Base-by-base conservation (phyloP, 2,113 vertebrate species). In the Eptesicus fuscus region DNA sequence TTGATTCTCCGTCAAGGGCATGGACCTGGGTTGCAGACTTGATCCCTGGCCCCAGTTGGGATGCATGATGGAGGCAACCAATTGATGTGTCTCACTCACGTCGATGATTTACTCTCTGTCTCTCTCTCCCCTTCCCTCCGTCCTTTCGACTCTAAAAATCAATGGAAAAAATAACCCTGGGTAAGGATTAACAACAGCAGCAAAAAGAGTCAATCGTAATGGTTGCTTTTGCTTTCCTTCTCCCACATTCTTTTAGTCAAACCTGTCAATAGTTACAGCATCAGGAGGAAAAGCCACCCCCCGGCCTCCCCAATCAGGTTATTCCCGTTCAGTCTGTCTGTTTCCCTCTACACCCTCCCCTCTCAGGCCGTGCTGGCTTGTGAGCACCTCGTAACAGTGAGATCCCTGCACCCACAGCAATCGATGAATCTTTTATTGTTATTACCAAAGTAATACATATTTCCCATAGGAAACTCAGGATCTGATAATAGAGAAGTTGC, bases 141-240 rank as follows among this genome's bases (percentile, higher is more conserved):
- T 65, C 14, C 61, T 32, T 63, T 63, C 4, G 6, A 32, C 61
- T 65, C 61, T 67, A 67, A 67, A n/a, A 67, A n/a, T n/a, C 13
- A 67, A 67, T n/a, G 30, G 14, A 8, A n/a, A 32, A 67, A 67
- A 67, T 67, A 67, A 17, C 61, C 61, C 30, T 14, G 28, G 61
- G 61, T 32, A 32, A 32, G 61, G 28, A 67, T n/a, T n/a, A 67
- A 67, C 14, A 67, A 18, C 14, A 32, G 7, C 25, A 59, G 25
- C 30, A n/a, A 65, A 65, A 93, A 91, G 83, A 96, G 91, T 56
- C 25, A 74, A 84, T 90, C 37, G 83, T 40, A 96, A 95, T 4
- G 56, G 95, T 67, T 90, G 94, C 92, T 44, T 69, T 59, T n/a
- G 22, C 32, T 59, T 40, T 90, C 51, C 78, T 77, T 70, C 69